Evolutionary conservation across 2,888 invertebrate species (phyloP), one percentile per base, ranked within the genome.

Genomic region (Germaria angustata): DNA sequence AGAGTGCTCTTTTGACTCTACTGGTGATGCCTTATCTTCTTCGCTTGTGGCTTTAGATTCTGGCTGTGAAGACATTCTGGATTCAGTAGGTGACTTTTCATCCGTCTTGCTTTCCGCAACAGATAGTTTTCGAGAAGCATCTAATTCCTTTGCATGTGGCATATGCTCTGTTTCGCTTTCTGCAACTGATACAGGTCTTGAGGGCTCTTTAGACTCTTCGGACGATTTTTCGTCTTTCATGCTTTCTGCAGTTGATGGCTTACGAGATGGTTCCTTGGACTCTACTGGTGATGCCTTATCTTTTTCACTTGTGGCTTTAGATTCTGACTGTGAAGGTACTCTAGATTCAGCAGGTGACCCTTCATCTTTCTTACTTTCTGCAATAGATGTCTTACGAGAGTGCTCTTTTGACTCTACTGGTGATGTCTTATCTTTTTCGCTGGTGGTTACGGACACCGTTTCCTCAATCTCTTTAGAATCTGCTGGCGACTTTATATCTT

Each of bases 301-400:
- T 7, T 80, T 85, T 11, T 79, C 32, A 7, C 84, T 85, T 57
- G 81, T 84, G 6, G 78, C 77, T 1, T 24, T 17, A 0, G 75
- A 87, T 76, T 28, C 84, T 61, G 77, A 84, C 34, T 86, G 69
- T 0, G 86, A 87, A 15, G 78, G 11, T 66, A 86, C 85, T 24
- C 85, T 84, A 0, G 85, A 86, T 24, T 44, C 84, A 1, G 65
- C 69, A 1, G 85, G 79, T 0, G 85, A 79, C 63, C 59, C 51
- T 44, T 84, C 77, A 20, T 79, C 65, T 72, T 76, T 84, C 20
- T 61, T 41, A 8, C 79, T 68, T 15, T 80, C 86, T 0, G 84
- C 79, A 11, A 77, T 84, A 0, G 90, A 88, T 2, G 80, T 76
- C 0, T 88, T n/a, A n/a, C n/a, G n/a, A n/a, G n/a, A n/a, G n/a